These are phyloP conservation scores for Erithacus rubecula DNA, from an alignment of 2,797 vertebrate species.

Conservation along the genomic window DNA sequence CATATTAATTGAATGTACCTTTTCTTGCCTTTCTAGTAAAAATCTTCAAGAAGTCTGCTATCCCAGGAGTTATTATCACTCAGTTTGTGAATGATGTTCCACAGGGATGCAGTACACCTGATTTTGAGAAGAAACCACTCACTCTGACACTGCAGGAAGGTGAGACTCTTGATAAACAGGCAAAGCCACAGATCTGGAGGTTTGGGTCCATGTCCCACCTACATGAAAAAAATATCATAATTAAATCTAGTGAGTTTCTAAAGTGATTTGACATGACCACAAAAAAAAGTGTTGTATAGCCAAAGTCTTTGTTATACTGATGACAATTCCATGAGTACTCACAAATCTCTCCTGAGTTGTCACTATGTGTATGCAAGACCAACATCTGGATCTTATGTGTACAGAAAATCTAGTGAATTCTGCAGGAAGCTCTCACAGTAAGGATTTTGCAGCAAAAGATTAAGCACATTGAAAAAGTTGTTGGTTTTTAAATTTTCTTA, in stretches of 20 bases:
- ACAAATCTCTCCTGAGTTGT: not conserved
- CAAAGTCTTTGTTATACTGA: not conserved
- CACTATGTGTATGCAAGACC: not conserved
- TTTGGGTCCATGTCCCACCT: not conserved
- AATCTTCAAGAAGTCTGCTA: conserved; percentile 72
- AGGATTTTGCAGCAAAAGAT: not conserved
- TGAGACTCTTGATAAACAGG: conserved; percentile 52
- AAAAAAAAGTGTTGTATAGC: not conserved
- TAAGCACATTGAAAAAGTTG: not conserved
- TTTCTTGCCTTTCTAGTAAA: conserved; percentile 49
- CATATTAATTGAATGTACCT: not conserved
- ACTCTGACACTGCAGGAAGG: conserved; percentile 80
- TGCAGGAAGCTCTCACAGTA: not conserved
- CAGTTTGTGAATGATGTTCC: conserved; percentile 79
- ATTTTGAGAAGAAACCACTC: conserved; percentile 80
- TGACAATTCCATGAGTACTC: not conserved
- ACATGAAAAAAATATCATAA: not conserved
- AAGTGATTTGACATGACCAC: not conserved
- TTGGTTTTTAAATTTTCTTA: not conserved
- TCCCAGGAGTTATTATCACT: conserved; percentile 79
- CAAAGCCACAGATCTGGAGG: not conserved
- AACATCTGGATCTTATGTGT: not conserved
- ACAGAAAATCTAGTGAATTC: not conserved
- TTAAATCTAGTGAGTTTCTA: not conserved
- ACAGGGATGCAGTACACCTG: conserved; percentile 80